Evolutionary conservation across 2,888 invertebrate species (phyloP).

Genomic region (Bugula neritina): DNA sequence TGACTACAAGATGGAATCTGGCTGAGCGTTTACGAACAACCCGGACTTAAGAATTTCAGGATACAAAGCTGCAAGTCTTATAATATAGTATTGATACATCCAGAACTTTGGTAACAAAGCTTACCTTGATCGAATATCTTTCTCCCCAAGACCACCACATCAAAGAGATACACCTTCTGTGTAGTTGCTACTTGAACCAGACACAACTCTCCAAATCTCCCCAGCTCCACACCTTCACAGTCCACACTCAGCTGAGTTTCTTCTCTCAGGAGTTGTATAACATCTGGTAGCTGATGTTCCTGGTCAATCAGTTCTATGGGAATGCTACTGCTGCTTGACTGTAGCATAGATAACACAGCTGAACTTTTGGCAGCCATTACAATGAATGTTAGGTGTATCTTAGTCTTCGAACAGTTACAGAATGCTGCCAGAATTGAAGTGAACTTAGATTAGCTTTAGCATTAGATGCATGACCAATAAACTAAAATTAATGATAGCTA

Average conservation of each 20-base stretch:
- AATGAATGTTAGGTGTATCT: too few species aligned
- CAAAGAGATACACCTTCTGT: conserved; percentile 9
- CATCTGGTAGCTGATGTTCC: not conserved
- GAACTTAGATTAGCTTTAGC: too few species aligned
- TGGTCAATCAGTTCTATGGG: not conserved
- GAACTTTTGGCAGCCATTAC: not conserved
- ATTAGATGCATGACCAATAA: too few species aligned
- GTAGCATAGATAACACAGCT: not conserved
- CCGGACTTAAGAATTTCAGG: too few species aligned
- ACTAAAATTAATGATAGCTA: too few species aligned
- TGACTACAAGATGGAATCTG: too few species aligned
- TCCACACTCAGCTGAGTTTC: conserved; percentile 1
- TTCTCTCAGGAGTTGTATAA: not conserved
- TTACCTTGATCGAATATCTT: conserved; percentile 2
- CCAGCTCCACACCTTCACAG: conserved; percentile 19
- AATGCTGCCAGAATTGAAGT: too few species aligned
- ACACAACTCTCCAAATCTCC: conserved; percentile 7
- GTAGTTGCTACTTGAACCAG: conserved; percentile 12
- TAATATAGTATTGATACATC: too few species aligned
- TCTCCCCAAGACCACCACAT: not conserved
- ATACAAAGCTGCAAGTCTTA: too few species aligned
- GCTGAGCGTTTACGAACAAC: too few species aligned
- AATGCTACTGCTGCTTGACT: not conserved
- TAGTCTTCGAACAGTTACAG: too few species aligned
- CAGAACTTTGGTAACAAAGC: not conserved